Evolutionary conservation across 2,888 invertebrate species (phyloP).

Genomic region (Caradrina clavipalpis): DNA sequence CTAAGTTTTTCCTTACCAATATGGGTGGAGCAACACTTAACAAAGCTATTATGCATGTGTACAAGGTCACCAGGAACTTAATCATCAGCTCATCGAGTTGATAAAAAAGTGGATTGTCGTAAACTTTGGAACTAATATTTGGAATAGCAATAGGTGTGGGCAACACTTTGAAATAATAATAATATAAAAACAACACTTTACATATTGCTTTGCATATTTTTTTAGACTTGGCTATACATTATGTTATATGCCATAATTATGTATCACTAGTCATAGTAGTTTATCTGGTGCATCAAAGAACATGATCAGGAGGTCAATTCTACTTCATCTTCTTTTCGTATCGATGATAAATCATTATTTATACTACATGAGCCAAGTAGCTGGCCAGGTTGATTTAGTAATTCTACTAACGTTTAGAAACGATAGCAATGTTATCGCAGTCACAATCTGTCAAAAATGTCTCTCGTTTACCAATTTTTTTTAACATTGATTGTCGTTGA

Average conservation of each 20-base stretch:
- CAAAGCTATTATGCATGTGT: slow-evolving; percentile 22
- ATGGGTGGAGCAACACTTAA: slow-evolving; percentile 40
- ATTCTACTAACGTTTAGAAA: too few species aligned
- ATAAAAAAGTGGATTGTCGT: slow-evolving; percentile 50
- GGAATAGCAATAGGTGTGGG: slow-evolving; percentile 20
- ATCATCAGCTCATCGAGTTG: slow-evolving; percentile 38
- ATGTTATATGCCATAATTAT: too few species aligned
- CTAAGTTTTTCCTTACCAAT: slow-evolving; percentile 34
- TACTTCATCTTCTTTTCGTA: too few species aligned
- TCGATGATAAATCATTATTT: too few species aligned
- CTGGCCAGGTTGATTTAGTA: too few species aligned
- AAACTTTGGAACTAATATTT: slow-evolving; percentile 50
- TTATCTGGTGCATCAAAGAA: background rate
- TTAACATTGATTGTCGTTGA: too few species aligned
- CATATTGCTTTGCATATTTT: background rate
- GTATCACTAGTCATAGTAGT: background rate
- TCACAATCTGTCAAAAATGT: too few species aligned
- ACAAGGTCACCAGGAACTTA: slow-evolving; percentile 58
- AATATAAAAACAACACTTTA: background rate
- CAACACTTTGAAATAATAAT: slow-evolving; percentile 2
- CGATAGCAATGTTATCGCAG: too few species aligned
- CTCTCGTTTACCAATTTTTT: too few species aligned
- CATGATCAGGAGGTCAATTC: too few species aligned
- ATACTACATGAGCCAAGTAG: too few species aligned
- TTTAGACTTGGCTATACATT: background rate